Conservation (phyloP, 2,113 vertebrate genomes). For the Macquaria australasica region DNA sequence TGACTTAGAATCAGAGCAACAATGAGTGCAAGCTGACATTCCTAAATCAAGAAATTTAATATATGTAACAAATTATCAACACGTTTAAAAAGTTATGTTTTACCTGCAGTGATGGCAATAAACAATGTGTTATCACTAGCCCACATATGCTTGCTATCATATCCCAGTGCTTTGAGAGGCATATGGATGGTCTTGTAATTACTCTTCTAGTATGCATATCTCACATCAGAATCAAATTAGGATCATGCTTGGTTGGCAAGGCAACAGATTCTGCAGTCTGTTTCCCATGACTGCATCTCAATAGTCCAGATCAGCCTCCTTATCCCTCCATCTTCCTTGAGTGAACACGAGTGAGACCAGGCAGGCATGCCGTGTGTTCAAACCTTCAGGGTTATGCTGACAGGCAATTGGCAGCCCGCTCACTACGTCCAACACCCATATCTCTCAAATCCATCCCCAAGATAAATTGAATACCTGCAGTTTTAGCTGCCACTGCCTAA, state of each 20-base stretch:
- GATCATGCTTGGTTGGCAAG: constrained; percentile 78
- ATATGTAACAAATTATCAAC: not conserved
- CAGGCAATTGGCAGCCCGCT: constrained; percentile 43
- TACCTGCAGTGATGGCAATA: not conserved
- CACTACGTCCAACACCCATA: constrained; percentile 11
- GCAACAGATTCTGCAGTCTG: constrained; percentile 80
- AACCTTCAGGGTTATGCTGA: constrained; percentile 32
- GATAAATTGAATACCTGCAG: constrained; percentile 7
- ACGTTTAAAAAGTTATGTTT: not conserved
- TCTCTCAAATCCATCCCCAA: constrained; percentile 27
- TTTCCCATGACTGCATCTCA: constrained; percentile 76
- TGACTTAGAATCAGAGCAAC: not conserved
- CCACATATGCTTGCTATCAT: not conserved
- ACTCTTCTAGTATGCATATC: not conserved
- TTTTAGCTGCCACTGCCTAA: not conserved
- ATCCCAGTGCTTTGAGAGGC: not conserved
- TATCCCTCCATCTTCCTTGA: constrained; percentile 56
- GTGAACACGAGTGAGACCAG: constrained; percentile 43
- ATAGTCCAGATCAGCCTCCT: constrained; percentile 72
- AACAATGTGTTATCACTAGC: not conserved
- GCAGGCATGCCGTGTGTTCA: constrained; percentile 26
- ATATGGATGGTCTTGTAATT: constrained; percentile 4
- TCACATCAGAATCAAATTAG: constrained; percentile 23
- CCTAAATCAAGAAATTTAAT: not conserved
- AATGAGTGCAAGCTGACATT: not conserved